Evolutionary conservation across 2,888 invertebrate species (phyloP).

Genomic region (Cyrtodaria siliqua): DNA sequence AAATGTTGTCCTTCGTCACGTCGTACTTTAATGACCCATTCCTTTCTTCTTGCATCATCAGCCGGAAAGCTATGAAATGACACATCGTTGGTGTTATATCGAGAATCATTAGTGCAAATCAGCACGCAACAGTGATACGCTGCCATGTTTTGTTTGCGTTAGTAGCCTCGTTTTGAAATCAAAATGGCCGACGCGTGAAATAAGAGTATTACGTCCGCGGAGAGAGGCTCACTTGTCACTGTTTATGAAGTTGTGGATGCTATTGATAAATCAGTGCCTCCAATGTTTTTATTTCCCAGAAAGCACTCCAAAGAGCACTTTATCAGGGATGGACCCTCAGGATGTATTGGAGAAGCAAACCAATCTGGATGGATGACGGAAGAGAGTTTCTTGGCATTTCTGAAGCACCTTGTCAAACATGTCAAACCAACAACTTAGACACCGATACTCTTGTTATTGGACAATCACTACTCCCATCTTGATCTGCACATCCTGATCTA

Average conservation of each 20-base stretch:
- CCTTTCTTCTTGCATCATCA: too few relatives aligned
- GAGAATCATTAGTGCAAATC: too few relatives aligned
- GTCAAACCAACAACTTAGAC: slow-evolving; percentile 68
- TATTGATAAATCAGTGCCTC: slow-evolving; percentile 8
- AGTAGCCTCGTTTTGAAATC: too few relatives aligned
- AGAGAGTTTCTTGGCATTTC: slow-evolving; percentile 68
- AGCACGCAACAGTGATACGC: too few relatives aligned
- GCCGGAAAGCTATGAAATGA: too few relatives aligned
- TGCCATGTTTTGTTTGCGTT: too few relatives aligned
- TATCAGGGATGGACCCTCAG: slow-evolving; percentile 23
- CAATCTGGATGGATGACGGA: slow-evolving; percentile 77
- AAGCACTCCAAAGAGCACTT: slow-evolving; percentile 30
- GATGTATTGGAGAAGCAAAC: slow-evolving; percentile 27
- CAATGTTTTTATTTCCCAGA: slow-evolving; percentile 19
- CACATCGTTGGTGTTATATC: too few relatives aligned
- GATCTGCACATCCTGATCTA: slow-evolving; percentile 65
- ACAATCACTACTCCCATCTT: slow-evolving; percentile 78
- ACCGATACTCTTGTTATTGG: slow-evolving; percentile 74
- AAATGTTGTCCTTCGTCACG: too few relatives aligned
- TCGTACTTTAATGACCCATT: too few relatives aligned
- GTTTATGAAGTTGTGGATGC: slow-evolving; percentile 10
- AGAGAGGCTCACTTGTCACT: slow-evolving; percentile 11
- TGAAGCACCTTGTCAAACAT: slow-evolving; percentile 78
- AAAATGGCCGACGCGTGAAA: too few relatives aligned
- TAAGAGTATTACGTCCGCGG: slow-evolving; percentile 10